Conservation (phyloP, 2,113 vertebrate species). For the Cisticola juncidis region DNA sequence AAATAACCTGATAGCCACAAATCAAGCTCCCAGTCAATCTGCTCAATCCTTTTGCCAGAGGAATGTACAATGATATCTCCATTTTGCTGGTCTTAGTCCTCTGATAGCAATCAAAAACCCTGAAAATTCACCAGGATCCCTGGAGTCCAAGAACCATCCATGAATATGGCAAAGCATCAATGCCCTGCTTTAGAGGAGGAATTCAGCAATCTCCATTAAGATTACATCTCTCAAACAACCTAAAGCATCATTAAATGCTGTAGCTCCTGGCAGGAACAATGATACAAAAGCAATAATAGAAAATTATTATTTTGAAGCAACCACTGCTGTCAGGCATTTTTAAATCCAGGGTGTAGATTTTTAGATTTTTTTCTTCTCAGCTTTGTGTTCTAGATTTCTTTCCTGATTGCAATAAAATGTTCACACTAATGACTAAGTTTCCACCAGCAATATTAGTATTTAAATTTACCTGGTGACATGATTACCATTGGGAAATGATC, state of each 20-base stretch:
- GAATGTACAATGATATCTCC: neutral
- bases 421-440: neutral
- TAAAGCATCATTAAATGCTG: neutral
- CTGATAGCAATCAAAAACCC: neutral
- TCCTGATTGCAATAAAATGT: neutral
- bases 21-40: neutral
- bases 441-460: neutral
- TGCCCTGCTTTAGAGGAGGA: neutral
- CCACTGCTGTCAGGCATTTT: neutral
- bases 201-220: neutral
- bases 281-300: neutral
- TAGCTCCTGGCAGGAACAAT: neutral
- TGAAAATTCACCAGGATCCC: neutral
- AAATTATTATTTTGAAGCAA: neutral
- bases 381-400: neutral
- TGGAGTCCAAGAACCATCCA: neutral
- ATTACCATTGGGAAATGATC: neutral
- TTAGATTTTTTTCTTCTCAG: neutral
- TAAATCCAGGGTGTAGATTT: neutral
- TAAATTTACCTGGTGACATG: neutral
- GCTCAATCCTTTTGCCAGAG: neutral
- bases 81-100: neutral
- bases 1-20: neutral
- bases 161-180: neutral
- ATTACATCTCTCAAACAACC: neutral